phyloP scores from a whole-genome alignment of 2,797 vertebrate genomes.

The Ibycter americanus region DNA sequence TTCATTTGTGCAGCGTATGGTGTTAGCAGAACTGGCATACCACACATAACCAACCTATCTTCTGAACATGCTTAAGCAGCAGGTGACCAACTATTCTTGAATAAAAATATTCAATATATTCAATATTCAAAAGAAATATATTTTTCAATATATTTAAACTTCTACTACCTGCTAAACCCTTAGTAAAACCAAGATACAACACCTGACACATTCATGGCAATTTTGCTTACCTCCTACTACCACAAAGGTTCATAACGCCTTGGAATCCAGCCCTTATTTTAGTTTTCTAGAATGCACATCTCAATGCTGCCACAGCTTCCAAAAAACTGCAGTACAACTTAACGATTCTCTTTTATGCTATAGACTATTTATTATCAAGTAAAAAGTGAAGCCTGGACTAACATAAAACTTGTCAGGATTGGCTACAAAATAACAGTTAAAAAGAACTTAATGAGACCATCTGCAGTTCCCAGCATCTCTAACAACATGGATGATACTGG shows the following conservation, averaged over 20 bases:
- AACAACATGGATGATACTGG: not conserved
- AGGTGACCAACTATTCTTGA: not conserved
- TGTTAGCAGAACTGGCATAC: not conserved
- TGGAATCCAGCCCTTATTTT: not conserved
- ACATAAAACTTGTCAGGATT: not conserved
- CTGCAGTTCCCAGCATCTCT: not conserved
- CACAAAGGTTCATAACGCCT: not conserved
- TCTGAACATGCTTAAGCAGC: not conserved
- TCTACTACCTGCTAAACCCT: not conserved
- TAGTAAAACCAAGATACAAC: not conserved
- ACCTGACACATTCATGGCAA: not conserved
- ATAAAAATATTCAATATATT: not conserved
- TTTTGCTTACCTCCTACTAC: not conserved
- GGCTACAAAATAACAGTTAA: not conserved
- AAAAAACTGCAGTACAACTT: not conserved
- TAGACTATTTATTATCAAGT: not conserved
- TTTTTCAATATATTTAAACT: not conserved
- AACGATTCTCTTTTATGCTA: not conserved
- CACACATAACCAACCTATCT: not conserved
- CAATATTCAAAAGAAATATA: too few relatives aligned
- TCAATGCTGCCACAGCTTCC: not conserved
- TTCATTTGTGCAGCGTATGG: not conserved
- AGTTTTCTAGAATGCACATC: not conserved
- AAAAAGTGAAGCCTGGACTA: not conserved
- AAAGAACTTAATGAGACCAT: not conserved